Percentiles rank a stretch among this genome's conserved stretches.
These are phyloP conservation scores for Holacanthus passer DNA, from an alignment of 2,113 vertebrate species.

Conservation along the genomic window DNA sequence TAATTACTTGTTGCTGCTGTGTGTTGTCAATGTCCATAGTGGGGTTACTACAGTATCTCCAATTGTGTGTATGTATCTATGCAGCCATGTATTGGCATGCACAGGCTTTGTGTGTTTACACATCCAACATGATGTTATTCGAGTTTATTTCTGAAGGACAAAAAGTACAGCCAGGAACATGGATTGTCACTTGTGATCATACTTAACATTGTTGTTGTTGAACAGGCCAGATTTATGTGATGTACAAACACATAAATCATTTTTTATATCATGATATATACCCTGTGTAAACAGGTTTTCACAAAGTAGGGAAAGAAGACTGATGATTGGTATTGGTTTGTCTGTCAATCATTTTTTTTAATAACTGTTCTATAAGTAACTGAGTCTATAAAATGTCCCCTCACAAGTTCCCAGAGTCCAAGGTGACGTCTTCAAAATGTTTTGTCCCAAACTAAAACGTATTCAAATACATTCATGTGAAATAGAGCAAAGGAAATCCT, in stretches of 20 bases:
- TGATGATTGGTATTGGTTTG: neutral
- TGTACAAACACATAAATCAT: neutral
- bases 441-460: neutral
- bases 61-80: constrained; percentile 32
- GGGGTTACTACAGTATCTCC: constrained; percentile 43
- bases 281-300: neutral
- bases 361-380: neutral
- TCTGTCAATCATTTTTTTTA: neutral
- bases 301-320: neutral
- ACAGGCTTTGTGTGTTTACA: constrained; percentile 4
- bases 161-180: neutral
- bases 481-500: neutral
- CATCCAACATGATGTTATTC: neutral
- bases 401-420: neutral
- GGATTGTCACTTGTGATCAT: neutral
- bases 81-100: neutral
- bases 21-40: constrained; percentile 37
- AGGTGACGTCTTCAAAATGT: neutral
- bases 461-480: neutral
- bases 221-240: neutral
- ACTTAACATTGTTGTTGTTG: neutral
- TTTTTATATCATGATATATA: neutral
- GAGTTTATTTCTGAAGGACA: neutral
- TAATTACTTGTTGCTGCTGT: constrained; percentile 71
- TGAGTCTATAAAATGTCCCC: neutral